phyloP scores from a whole-genome alignment of 2,888 invertebrate species.

The Thecocarcelia acutangulata region DNA sequence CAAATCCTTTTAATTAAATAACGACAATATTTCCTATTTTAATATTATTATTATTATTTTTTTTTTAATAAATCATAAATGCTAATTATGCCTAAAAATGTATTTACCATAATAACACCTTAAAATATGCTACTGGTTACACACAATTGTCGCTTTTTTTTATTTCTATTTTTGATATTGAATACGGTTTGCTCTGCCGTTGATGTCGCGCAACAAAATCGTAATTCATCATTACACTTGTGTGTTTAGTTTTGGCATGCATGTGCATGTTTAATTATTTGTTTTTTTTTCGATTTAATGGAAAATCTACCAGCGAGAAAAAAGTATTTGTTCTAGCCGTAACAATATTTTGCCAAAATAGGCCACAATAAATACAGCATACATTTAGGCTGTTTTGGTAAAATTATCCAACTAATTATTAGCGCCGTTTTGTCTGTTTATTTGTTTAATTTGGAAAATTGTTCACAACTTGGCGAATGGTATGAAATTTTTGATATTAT shows the following conservation, averaged over 20 bases:
- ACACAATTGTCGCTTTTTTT: conserved; percentile 29
- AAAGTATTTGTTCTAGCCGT: conserved; percentile 14
- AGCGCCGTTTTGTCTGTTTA: not conserved
- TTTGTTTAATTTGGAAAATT: conserved; percentile 20
- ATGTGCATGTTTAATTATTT: not conserved
- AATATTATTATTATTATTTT: not conserved
- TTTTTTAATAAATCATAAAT: conserved; percentile 38
- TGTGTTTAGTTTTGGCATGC: not conserved
- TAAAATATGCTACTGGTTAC: conserved; percentile 43
- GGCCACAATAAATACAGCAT: conserved; percentile 17
- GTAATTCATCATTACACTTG: conserved; percentile 13
- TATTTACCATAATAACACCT: conserved; percentile 32
- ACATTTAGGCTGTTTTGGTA: conserved; percentile 33
- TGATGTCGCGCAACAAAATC: not conserved
- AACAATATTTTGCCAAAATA: conserved; percentile 42
- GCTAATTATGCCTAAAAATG: conserved; percentile 22
- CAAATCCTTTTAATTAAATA: conserved; percentile 29
- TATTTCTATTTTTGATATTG: not conserved
- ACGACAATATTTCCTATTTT: conserved; percentile 2
- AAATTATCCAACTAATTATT: not conserved
- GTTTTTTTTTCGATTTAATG: conserved; percentile 49
- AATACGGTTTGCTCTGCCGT: no score
- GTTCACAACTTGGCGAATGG: conserved; percentile 16
- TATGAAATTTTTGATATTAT: not conserved
- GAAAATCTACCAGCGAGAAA: conserved; percentile 9